Evolutionary conservation across 2,888 invertebrate species (phyloP).

Genomic region (Lamellibrachia columna): DNA sequence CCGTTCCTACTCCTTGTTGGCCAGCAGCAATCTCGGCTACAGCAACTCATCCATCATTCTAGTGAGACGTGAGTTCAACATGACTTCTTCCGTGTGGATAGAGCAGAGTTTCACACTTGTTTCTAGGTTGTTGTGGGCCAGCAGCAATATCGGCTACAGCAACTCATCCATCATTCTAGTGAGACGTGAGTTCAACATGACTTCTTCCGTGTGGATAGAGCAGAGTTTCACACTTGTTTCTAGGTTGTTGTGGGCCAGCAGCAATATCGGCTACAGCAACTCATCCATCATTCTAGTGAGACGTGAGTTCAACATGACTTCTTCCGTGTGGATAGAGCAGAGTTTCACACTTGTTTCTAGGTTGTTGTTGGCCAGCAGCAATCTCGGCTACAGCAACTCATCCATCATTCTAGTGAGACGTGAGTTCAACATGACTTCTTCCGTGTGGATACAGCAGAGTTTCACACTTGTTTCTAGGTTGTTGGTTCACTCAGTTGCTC

Average conservation of each 20-base stretch:
- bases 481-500: too few relatives aligned
- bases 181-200: neutral
- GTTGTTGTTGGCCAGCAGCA: neutral
- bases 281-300: neutral
- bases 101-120: too few relatives aligned
- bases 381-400: neutral
- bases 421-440: neutral
- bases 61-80: neutral
- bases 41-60: neutral
- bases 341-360: too few relatives aligned
- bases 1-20: neutral
- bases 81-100: too few relatives aligned
- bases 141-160: neutral
- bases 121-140: neutral
- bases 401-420: neutral
- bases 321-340: too few relatives aligned
- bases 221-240: too few relatives aligned
- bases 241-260: neutral
- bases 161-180: neutral
- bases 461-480: too few relatives aligned
- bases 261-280: neutral
- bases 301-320: neutral
- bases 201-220: too few relatives aligned
- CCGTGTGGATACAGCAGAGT: too few relatives aligned
- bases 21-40: neutral